Base-by-base conservation (phyloP, 2,888 invertebrate species). In the Romanomermis culicivorax region DNA sequence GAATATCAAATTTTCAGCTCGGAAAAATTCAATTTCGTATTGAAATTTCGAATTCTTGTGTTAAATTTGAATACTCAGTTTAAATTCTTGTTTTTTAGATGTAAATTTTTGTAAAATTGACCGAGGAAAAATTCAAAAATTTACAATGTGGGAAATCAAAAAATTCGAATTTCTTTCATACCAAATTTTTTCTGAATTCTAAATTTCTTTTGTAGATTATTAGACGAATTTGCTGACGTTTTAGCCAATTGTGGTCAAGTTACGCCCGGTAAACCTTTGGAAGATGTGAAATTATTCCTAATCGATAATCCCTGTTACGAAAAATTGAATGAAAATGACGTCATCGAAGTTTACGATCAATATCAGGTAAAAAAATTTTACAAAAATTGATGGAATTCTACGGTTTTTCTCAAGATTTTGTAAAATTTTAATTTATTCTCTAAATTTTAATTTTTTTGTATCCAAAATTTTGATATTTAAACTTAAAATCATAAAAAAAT, bases 291-390 rank as follows among this genome's bases (percentile, higher is more conserved):
- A 54, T 69, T 89, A 2, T 75, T 88, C 56, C 83, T 93, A 67
- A 83, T 88, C 82, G 91, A 89, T 0, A 78, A 88, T 43, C 88
- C 89, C 70, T 88, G 88, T 68, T 91, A 85, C 70, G 88, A 88
- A 71, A 83, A 85, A 14, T 75, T 93, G 53, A 80, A 84, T 0
- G 87, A 87, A 64, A 80, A 81, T 55, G 89, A 91, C 68, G 83
- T 85, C 65, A 83, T 85, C 67, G 78, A 83, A 64, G 88, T 93
- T 62, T 93, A 91, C 70, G 88, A 89, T 64, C 80, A 83, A 62
- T 88, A 91, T 72, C 91, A 93, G 74, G 77, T 83, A 63, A 84
- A 17, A 36, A 17, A 36, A 17, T 36, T 36, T 36, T 17, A 17
- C 11, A 36, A 17, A 17, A 17, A 36, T 11, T 36, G 11, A 17